phyloP scores from a whole-genome alignment of 2,888 invertebrate genomes.

The Scaptodrosophila latifasciaeformis region DNA sequence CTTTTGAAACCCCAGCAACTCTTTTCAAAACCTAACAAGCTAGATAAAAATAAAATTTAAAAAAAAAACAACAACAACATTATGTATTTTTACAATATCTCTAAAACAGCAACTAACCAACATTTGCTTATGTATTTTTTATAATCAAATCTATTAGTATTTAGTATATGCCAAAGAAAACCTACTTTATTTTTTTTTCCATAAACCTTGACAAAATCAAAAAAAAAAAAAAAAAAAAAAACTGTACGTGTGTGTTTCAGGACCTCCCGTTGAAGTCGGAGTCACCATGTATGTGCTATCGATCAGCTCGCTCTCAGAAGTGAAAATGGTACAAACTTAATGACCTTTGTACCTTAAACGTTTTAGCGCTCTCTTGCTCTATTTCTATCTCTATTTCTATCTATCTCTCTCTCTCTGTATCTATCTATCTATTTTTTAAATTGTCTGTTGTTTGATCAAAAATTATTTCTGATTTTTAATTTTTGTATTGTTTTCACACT shows the following conservation, averaged over 20 bases:
- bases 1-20: too few relatives aligned
- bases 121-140: too few relatives aligned
- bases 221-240: slow-evolving; percentile 35
- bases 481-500: slow-evolving; percentile 22
- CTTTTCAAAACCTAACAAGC: too few relatives aligned
- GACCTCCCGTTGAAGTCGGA: slow-evolving; percentile 97
- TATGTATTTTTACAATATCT: too few relatives aligned
- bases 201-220: too few relatives aligned
- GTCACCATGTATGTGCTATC: slow-evolving; percentile 99
- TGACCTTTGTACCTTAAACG: slow-evolving; percentile 68
- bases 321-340: slow-evolving; percentile 90
- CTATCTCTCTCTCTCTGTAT: slow-evolving; percentile 22
- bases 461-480: slow-evolving; percentile 11
- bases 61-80: too few relatives aligned
- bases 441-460: slow-evolving; percentile 15
- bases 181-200: too few relatives aligned
- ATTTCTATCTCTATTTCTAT: slow-evolving; percentile 15
- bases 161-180: too few relatives aligned
- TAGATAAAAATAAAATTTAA: too few relatives aligned
- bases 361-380: slow-evolving; percentile 54
- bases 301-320: slow-evolving; percentile 98
- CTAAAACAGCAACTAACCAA: too few relatives aligned
- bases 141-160: too few relatives aligned
- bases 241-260: slow-evolving; percentile 80
- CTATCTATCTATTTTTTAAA: slow-evolving; percentile 11